Conservation (phyloP, 2,797 vertebrate genomes). For the Bradypodion ventrale region DNA sequence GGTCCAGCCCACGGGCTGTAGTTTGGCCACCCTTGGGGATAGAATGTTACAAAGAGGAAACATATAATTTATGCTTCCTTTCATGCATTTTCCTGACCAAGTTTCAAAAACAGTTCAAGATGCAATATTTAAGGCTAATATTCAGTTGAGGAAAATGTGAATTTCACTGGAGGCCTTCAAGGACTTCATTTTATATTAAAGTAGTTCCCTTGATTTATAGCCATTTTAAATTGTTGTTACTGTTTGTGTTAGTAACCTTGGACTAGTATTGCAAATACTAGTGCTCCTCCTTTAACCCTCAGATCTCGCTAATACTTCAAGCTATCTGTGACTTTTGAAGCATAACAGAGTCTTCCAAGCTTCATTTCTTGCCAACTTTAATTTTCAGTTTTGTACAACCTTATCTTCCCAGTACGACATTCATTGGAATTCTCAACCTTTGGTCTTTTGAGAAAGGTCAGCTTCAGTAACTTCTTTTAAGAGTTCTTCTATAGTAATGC, state of each 20-base stretch:
- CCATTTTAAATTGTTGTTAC: background rate
- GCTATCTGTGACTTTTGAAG: slow-evolving; percentile 21
- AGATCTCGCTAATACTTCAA: slow-evolving; percentile 38
- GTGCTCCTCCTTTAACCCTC: background rate
- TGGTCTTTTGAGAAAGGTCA: slow-evolving; percentile 21
- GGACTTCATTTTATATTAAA: background rate
- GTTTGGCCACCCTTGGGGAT: too few relatives aligned
- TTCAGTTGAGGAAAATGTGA: background rate
- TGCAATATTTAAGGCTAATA: background rate
- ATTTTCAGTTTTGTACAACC: slow-evolving; percentile 23
- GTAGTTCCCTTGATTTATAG: background rate
- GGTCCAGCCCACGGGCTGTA: too few relatives aligned
- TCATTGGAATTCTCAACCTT: slow-evolving; percentile 23
- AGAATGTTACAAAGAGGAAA: background rate
- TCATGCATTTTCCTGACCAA: background rate
- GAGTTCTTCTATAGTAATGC: slow-evolving; percentile 9
- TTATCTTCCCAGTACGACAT: slow-evolving; percentile 9
- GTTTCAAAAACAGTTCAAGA: background rate
- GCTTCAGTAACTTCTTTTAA: slow-evolving; percentile 14
- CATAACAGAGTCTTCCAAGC: slow-evolving; percentile 16
- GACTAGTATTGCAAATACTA: slow-evolving; percentile 30
- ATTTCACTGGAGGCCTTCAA: background rate
- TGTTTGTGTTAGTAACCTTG: background rate
- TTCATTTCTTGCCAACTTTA: slow-evolving; percentile 23
- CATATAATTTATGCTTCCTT: background rate